Percentiles rank a stretch among this genome's conserved stretches.
These are phyloP conservation scores for Callithrix jacchus DNA, from an alignment of 2,113 vertebrate genomes.

Conservation along the genomic window DNA sequence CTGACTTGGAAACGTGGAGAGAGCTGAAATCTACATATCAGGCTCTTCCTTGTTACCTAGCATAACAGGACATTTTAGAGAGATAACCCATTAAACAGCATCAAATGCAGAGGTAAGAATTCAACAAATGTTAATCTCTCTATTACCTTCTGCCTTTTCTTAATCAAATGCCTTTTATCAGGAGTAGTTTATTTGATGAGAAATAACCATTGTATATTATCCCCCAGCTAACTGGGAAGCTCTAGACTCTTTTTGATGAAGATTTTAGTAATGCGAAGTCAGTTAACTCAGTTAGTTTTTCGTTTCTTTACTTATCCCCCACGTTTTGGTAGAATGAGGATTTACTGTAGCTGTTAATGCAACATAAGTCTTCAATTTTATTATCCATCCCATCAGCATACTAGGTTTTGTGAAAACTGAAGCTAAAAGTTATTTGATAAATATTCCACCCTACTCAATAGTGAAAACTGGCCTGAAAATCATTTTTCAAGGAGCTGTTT, in stretches of 20 bases:
- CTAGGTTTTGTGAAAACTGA: slow-evolving; percentile 73
- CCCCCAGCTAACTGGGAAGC: not conserved
- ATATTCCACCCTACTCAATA: slow-evolving; percentile 59
- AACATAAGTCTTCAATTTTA: slow-evolving; percentile 71
- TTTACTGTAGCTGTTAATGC: slow-evolving; percentile 62
- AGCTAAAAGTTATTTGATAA: slow-evolving; percentile 73
- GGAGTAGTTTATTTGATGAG: slow-evolving; percentile 37
- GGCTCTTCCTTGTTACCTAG: not conserved
- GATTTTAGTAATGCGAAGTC: slow-evolving; percentile 60
- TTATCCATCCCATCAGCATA: slow-evolving; percentile 67
- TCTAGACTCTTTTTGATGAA: slow-evolving; percentile 25
- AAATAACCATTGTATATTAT: not conserved
- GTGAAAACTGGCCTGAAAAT: slow-evolving; percentile 69
- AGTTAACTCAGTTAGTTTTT: slow-evolving; percentile 55
- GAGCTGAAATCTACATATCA: not conserved
- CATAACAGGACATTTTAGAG: not conserved
- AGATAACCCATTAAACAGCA: not conserved
- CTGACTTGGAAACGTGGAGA: not conserved
- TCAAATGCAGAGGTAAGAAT: not conserved
- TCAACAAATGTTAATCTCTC: not conserved
- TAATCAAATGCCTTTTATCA: not conserved
- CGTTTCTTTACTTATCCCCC: slow-evolving; percentile 38
- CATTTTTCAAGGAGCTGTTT: slow-evolving; percentile 73
- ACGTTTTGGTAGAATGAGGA: slow-evolving; percentile 62
- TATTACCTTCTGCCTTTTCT: not conserved